Evolutionary conservation across 2,113 vertebrate genomes (phyloP), one percentile per base, ranked within the genome.

Genomic region (Amblyornis subalaris): DNA sequence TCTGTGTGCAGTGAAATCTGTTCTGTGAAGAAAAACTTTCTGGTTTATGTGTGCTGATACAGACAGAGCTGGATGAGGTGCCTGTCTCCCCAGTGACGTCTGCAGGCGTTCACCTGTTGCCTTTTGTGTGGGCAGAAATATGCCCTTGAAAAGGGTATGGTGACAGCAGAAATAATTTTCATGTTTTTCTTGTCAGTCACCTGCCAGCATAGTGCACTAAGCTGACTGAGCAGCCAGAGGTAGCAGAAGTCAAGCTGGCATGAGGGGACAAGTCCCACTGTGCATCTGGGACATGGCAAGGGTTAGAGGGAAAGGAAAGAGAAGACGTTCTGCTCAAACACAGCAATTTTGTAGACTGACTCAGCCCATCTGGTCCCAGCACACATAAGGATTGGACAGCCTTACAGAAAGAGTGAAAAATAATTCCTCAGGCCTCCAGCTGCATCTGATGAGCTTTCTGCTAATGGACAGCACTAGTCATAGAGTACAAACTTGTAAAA

Each of bases 21-120:
- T 77, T 70, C 40, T 67, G 7, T 31, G 29, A 47, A 86, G 72
- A 77, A 81, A 67, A 51, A 3, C 21, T 65, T 87, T 29, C 9
- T 77, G 25, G 0, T 66, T 76, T 66, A 29, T 26, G 12, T 12
- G 10, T 28, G 5, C 28, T 57, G 55, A 31, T 33, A 29, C 22
- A 92, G 54, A 33, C 50, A 12, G 40, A 48, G 24, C 35, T 0
- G 28, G 31, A 72, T 0, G 0, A 83, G 72, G 38, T 3, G 3
- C 20, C 9, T 42, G 14, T 69, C 40, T 82, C 25, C 20, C 18
- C 53, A 15, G 5, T 26, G 29, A 81, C 1, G 2, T 47, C 42
- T 70, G 45, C 36, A 72, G 54, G 48, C 44, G 51, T 51, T 75
- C 54, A 72, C 57, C 44, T 81, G 36, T 22, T 64, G 53, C 31